Base-by-base conservation (phyloP, 2,113 vertebrate species). In the Taxidea taxus region DNA sequence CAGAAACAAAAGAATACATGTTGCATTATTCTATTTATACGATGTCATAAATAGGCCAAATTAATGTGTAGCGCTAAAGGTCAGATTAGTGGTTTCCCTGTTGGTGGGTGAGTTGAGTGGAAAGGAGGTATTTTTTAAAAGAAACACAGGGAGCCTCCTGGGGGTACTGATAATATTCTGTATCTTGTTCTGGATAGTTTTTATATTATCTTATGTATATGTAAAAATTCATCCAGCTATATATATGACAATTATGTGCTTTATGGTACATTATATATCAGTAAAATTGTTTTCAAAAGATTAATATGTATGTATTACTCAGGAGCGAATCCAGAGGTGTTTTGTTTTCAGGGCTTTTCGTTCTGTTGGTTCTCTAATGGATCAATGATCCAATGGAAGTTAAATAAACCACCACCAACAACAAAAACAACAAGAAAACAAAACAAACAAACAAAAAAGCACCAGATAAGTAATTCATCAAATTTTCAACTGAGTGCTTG, bases 11-110 rank as follows among this genome's bases (percentile, higher is more conserved):
- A 92, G 14, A 68, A 13, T 44, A 85, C 31, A 20, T 42, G 75
- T 51, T 64, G 18, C 27, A 78, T 54, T 78, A 75, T 94, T 81
- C 66, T 42, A 86, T 27, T 72, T 92, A 64, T 37, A 81, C 18
- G 78, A 92, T 42, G 20, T 86, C 51, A 92, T 80, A 94, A 77
- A 31, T 49, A 90, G 31, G 37, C 34, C 72, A 97, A 94, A 90
- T 70, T 90, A 49, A 54, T 18, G 34, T 86, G 6, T 16, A 70
- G 42, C 12, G 34, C 37, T 87, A 42, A 47, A 90, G 87, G 54
- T 96, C 62, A 60, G 37, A 62, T n/a, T 0, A 44, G 7, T 15
- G 14, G 13, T 70, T 78, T 83, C 60, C 20, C 51, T 83, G 27
- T 70, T 16, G 7, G 44, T 39, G 4, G 25, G 25, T 83, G 58